A percentile compares a stretch with the other conserved stretches of the same genome.
Conservation (phyloP, 2,888 invertebrate species). For the Drosophila pseudotakahashii region DNA sequence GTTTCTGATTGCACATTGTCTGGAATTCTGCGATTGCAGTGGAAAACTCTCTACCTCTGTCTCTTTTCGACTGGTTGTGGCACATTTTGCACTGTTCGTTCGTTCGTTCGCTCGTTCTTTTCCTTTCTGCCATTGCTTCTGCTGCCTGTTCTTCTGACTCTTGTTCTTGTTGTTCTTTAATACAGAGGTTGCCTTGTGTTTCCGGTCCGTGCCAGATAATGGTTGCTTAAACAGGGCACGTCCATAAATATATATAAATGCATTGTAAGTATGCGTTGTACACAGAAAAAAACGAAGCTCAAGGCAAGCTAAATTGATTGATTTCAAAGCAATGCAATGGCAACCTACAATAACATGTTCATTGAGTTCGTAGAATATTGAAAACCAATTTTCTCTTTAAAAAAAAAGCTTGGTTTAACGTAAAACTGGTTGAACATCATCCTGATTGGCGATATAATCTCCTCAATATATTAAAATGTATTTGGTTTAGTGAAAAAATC, state of each 20-base stretch:
- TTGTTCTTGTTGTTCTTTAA: slow-evolving; percentile 22
- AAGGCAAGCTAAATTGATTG: too few species aligned
- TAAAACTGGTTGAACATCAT: neutral
- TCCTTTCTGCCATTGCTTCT: neutral
- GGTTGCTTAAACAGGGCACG: slow-evolving; percentile 70
- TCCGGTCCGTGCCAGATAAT: slow-evolving; percentile 72
- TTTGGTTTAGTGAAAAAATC: neutral
- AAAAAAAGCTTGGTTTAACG: neutral
- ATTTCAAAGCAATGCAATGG: too few species aligned
- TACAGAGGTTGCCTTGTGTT: slow-evolving; percentile 70
- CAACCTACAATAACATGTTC: too few species aligned
- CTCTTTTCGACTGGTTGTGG: slow-evolving; percentile 21
- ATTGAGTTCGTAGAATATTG: too few species aligned
- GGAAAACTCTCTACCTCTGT: slow-evolving; percentile 22
- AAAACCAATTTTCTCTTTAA: too few species aligned
- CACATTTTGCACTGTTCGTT: slow-evolving; percentile 10
- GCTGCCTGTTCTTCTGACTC: slow-evolving; percentile 18
- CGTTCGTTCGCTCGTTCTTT: neutral
- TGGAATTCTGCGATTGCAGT: slow-evolving; percentile 41
- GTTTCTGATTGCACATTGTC: slow-evolving; percentile 43
- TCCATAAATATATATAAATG: slow-evolving; percentile 18
- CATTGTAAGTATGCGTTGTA: slow-evolving; percentile 1
- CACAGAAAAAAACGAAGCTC: neutral
- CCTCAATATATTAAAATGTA: neutral
- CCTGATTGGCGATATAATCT: too few species aligned